Evolutionary conservation across 35 echinoderm and acorn worm species (phyloP).

Genomic region (Heliocidaris erythrogramma): DNA sequence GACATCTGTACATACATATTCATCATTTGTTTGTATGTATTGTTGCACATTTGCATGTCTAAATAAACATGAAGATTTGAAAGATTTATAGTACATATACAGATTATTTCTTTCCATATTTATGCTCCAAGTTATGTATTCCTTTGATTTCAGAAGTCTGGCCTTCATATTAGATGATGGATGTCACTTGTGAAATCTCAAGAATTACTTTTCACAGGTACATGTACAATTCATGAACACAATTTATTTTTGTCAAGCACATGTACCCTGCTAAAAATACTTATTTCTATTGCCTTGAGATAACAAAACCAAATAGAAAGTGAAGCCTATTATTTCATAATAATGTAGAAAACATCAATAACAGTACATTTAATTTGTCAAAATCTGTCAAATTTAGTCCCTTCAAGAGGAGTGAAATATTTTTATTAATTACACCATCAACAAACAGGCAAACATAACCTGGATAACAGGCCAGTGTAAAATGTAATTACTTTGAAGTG

Average conservation of each 20-base stretch:
- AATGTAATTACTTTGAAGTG: too few species aligned
- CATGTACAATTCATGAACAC: background rate
- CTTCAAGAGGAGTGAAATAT: too few species aligned
- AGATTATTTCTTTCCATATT: background rate
- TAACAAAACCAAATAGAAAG: background rate
- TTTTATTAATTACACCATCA: background rate
- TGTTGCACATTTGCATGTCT: background rate
- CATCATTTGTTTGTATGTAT: background rate
- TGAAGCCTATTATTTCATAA: background rate
- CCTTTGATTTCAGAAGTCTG: background rate
- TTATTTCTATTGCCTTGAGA: background rate
- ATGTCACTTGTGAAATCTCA: background rate
- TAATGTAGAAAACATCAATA: background rate
- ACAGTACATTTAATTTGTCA: too few species aligned
- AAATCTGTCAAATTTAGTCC: background rate
- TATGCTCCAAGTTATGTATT: background rate
- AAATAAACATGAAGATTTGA: background rate
- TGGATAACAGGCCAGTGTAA: background rate
- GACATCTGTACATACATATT: background rate
- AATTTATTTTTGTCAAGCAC: background rate
- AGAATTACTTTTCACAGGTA: background rate
- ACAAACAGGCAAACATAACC: background rate
- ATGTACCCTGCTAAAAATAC: background rate
- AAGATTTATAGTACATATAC: background rate
- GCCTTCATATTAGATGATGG: slow-evolving; percentile 1